phyloP scores from a whole-genome alignment of 2,113 vertebrate species.

The Zosterops hypoxanthus region DNA sequence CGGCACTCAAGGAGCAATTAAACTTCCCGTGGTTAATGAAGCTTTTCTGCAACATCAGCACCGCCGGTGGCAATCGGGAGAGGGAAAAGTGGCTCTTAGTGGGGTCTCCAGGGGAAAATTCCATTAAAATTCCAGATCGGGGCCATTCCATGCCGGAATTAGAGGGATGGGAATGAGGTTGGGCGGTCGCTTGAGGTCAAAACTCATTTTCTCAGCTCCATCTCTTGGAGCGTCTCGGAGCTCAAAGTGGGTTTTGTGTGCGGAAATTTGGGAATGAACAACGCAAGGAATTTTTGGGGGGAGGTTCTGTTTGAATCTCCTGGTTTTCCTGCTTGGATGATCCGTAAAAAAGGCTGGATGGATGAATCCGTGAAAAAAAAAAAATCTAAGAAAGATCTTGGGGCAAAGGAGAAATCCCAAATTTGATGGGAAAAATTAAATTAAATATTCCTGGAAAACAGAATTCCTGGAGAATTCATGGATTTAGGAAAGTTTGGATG shows the following conservation, averaged over 20 bases:
- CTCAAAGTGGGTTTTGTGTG: neutral
- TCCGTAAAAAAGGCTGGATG: neutral
- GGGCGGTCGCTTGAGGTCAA: too few species aligned
- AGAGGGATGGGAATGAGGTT: neutral
- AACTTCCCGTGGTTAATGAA: neutral
- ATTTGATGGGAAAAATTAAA: neutral
- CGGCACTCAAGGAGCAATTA: neutral
- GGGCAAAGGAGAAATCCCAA: too few species aligned
- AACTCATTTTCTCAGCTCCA: neutral
- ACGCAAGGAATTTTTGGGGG: accelerated
- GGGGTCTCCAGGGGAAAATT: neutral
- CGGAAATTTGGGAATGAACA: neutral
- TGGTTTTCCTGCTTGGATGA: neutral
- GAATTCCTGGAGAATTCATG: neutral
- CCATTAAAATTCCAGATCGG: neutral
- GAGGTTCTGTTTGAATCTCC: neutral
- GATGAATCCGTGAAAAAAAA: neutral
- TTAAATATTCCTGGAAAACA: too few species aligned
- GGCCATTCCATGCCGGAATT: neutral
- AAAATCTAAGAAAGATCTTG: neutral
- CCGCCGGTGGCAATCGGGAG: accelerated
- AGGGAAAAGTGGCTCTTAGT: neutral
- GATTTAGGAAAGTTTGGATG: neutral
- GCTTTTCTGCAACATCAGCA: neutral
- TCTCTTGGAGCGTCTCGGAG: accelerated